Evolutionary conservation across 2,888 invertebrate species (phyloP), one percentile per base, ranked within the genome.

Genomic region (Teleiodes luculella): DNA sequence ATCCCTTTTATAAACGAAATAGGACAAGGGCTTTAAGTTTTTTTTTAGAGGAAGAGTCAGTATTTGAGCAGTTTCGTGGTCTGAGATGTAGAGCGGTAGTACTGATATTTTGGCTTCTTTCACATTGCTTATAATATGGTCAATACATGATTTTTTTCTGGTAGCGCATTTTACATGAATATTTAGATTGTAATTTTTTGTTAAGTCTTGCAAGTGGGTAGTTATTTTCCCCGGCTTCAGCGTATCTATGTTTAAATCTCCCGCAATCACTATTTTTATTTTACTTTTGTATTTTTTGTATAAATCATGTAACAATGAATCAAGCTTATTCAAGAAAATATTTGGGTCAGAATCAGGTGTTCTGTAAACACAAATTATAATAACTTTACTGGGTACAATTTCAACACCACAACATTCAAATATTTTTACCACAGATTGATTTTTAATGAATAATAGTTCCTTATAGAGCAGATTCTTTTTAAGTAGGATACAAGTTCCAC

Each of bases 401-500:
- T 53, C 53, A 24, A 54, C 37, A 14, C 43, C 45, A 46, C 54
- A 54, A 30, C 28, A 43, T 30, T 54, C 50, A 54, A 54, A 54
- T 28, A n/a, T 10, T n/a, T 46, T 50, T 35, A 13, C 24, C 24
- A 24, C 36, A 5, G 49, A 18, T 36, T 33, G 20, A 8, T 6
- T 37, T 31, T 51, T 30, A 28, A 51, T 18, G 10, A 37, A 37
- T 18, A 30, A 13, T 37, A 49, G 13, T 36, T 50, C 28, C 13
- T 54, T 45, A 46, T 45, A 52, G 1, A 11, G 6, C 14, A 51
- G 36, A n/a, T 41, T 35, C 24, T 18, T 41, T 55, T 43, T 55
- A 1, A 46, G 47, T 18, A 55, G 16, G 37, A 55, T 55, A 30
- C 55, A 57, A 8, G 52, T 54, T 36, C 57, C 57, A 7, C 57